These are phyloP conservation scores for Pterostichus madidus DNA, from an alignment of 2,888 invertebrate genomes.

Conservation along the genomic window DNA sequence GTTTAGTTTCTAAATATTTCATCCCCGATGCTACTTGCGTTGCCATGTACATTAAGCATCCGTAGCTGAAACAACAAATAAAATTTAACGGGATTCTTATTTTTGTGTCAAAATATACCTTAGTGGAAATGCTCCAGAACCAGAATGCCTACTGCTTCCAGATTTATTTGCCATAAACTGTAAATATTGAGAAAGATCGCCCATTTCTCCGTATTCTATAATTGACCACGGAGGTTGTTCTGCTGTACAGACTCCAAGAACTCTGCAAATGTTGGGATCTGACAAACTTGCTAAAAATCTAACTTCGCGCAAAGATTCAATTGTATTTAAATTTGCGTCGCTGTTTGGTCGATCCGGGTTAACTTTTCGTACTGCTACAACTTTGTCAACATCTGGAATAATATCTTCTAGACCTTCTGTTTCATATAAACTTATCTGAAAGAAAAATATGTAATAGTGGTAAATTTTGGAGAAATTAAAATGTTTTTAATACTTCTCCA, in stretches of 20 bases:
- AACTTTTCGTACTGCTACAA: slow-evolving; percentile 80
- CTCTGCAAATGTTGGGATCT: slow-evolving; percentile 84
- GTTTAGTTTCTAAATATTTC: slow-evolving; percentile 88
- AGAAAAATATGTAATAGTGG: slow-evolving; percentile 53
- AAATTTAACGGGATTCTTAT: neutral
- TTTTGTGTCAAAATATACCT: slow-evolving; percentile 49
- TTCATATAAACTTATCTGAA: slow-evolving; percentile 80
- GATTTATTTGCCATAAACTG: slow-evolving; percentile 77
- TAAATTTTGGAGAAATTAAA: slow-evolving; percentile 6
- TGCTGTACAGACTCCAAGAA: slow-evolving; percentile 81
- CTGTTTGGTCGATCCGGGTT: slow-evolving; percentile 76
- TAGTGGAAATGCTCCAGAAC: slow-evolving; percentile 59
- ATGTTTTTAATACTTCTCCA: slow-evolving; percentile 78
- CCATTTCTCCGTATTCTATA: slow-evolving; percentile 87
- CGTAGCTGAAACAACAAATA: slow-evolving; percentile 79
- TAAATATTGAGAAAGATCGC: slow-evolving; percentile 86
- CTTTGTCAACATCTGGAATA: slow-evolving; percentile 77
- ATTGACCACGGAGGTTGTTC: slow-evolving; percentile 84
- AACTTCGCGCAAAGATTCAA: slow-evolving; percentile 82
- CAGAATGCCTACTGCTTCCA: slow-evolving; percentile 71
- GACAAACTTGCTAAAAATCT: slow-evolving; percentile 84
- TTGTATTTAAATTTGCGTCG: slow-evolving; percentile 74
- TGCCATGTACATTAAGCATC: slow-evolving; percentile 85
- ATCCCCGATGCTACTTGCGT: slow-evolving; percentile 89
- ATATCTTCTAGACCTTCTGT: slow-evolving; percentile 78